These are phyloP conservation scores for Caenorhabditis panamensis DNA, from an alignment of 2,888 invertebrate genomes.

Conservation along the genomic window DNA sequence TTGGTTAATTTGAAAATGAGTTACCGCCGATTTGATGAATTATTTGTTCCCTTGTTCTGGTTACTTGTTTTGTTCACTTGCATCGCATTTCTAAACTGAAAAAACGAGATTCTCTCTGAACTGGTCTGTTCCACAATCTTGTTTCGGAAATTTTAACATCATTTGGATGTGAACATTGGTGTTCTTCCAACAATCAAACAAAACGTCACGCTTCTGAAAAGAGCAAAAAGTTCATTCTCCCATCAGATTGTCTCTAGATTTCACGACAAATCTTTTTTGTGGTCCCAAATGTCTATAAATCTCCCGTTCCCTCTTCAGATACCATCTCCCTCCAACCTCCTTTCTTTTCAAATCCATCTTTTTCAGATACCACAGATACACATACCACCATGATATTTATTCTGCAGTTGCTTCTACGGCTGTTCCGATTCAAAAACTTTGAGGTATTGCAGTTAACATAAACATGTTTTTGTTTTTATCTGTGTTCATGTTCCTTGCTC, in stretches of 20 bases:
- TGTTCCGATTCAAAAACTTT: slow-evolving; percentile 59
- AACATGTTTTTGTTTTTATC: slow-evolving; percentile 8
- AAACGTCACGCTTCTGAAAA: background rate
- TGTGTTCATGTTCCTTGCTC: background rate
- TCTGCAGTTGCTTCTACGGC: slow-evolving; percentile 49
- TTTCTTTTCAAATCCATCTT: slow-evolving; percentile 40
- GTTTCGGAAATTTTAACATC: too few species aligned
- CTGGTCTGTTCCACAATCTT: too few species aligned
- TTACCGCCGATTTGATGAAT: too few species aligned
- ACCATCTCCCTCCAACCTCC: slow-evolving; percentile 24
- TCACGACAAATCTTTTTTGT: slow-evolving; percentile 8
- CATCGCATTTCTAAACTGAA: too few species aligned
- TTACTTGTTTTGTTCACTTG: too few species aligned
- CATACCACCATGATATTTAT: slow-evolving; percentile 56
- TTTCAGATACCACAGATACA: slow-evolving; percentile 24
- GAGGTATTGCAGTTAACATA: slow-evolving; percentile 33
- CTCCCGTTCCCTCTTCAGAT: slow-evolving; percentile 15
- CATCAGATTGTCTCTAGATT: slow-evolving; percentile 23
- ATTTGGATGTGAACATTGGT: slow-evolving; percentile 19
- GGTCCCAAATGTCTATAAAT: slow-evolving; percentile 34
- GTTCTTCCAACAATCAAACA: slow-evolving; percentile 4
- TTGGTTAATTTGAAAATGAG: too few species aligned
- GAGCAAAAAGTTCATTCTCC: slow-evolving; percentile 5
- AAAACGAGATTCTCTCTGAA: too few species aligned
- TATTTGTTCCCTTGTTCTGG: too few species aligned